A percentile compares a stretch with the other conserved stretches of the same genome.
Evolutionary conservation across 2,888 invertebrate species (phyloP).

Genomic region (Protula sp.): DNA sequence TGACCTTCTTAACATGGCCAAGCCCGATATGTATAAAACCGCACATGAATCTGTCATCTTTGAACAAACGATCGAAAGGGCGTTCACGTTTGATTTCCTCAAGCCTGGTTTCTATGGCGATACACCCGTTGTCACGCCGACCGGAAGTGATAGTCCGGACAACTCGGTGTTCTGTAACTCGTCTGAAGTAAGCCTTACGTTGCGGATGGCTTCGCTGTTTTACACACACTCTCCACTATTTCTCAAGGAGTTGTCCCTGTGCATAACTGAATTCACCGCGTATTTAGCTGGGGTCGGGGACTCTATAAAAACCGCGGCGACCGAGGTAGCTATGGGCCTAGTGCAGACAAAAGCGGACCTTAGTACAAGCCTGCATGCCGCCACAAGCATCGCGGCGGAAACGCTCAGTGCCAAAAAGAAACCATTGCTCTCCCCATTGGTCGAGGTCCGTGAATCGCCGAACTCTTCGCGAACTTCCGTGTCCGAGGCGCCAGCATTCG

Average conservation of each 20-base stretch:
- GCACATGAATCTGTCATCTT: slow-evolving; percentile 3
- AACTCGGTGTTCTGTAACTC: neutral
- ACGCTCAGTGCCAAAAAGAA: neutral
- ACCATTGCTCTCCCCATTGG: neutral
- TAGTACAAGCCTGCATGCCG: slow-evolving; percentile 23
- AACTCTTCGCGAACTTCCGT: neutral
- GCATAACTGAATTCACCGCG: slow-evolving; percentile 84
- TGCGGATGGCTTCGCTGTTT: slow-evolving; percentile 83
- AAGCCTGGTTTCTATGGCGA: neutral
- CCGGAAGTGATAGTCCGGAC: neutral
- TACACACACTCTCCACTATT: slow-evolving; percentile 88
- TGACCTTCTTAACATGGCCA: neutral
- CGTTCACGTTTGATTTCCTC: slow-evolving; percentile 14
- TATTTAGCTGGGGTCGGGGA: slow-evolving; percentile 77
- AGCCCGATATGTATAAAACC: slow-evolving; percentile 8
- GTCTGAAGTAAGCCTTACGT: slow-evolving; percentile 42
- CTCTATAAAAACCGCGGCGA: slow-evolving; percentile 82
- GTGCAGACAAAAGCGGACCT: slow-evolving; percentile 35
- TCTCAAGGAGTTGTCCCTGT: slow-evolving; percentile 77
- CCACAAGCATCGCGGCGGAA: slow-evolving; percentile 16
- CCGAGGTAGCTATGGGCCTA: slow-evolving; percentile 86
- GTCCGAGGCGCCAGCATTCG: neutral
- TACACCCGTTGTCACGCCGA: neutral
- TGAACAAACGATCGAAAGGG: slow-evolving; percentile 12
- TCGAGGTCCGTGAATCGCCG: neutral